Evolutionary conservation across 2,888 invertebrate genomes (phyloP).

Genomic region (Ophion slaviceki): DNA sequence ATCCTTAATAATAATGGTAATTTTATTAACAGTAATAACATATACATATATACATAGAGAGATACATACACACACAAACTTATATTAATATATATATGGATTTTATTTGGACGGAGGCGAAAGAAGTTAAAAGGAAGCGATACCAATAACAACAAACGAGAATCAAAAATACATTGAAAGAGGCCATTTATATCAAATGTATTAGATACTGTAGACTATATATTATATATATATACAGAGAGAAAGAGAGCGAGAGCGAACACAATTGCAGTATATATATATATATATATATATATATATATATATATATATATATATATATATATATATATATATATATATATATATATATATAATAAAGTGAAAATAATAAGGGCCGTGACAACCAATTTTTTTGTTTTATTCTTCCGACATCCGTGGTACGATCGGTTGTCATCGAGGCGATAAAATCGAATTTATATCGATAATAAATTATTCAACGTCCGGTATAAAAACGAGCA

Average conservation of each 20-base stretch:
- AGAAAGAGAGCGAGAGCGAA: conserved; percentile 19
- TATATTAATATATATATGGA: no score
- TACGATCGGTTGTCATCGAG: conserved; percentile 11
- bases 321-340: conserved; percentile 34
- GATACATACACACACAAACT: neutral
- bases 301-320: neutral
- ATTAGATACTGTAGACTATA: conserved; percentile 63
- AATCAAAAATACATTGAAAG: conserved; percentile 65
- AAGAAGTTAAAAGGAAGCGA: conserved; percentile 15
- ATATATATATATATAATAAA: neutral
- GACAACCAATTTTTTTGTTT: conserved; percentile 1
- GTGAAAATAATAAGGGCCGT: no score
- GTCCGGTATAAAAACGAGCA: no score
- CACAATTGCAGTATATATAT: conserved; percentile 8
- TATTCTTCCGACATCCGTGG: conserved; percentile 2
- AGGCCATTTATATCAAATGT: conserved; percentile 66
- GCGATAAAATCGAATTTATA: conserved; percentile 5
- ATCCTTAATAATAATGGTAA: no score
- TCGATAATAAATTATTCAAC: neutral
- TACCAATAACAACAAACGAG: conserved; percentile 39
- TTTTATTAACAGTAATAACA: no score
- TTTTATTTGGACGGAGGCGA: neutral
- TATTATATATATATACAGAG: conserved; percentile 26
- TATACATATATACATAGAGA: conserved; percentile 33
- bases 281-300: neutral